Evolutionary conservation across 2,797 vertebrate species (phyloP), one percentile per base, ranked within the genome.

Genomic region (Nannoperca australis): DNA sequence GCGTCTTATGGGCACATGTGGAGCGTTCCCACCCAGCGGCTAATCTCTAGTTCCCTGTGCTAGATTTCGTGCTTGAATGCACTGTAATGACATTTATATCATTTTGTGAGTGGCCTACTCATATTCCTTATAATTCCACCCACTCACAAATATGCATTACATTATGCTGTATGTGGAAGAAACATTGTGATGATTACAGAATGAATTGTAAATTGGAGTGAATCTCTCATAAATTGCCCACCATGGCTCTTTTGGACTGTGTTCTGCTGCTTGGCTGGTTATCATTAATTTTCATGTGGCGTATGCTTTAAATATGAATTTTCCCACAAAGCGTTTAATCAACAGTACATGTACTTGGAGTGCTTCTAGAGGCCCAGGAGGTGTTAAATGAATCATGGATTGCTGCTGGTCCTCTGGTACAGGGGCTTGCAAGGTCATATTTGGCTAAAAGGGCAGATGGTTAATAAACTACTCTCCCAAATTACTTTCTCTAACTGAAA

Each of bases 51-150:
- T 81, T 93, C 90, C 92, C 84, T 90, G 85, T 86, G 87, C 92
- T 92, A 92, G 87, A 93, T 93, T 91, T 89, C 84, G 72, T 90
- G 94, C 93, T 92, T 92, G 85, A 93, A 89, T 92, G 94, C 90
- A 91, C 91, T 87, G 79, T 94, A 94, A 94, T 94, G 92, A 93
- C 91, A 93, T 93, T 94, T 91, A 90, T 92, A 92, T 93, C 82
- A 85, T 90, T 93, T 88, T 91, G 87, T 82, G 83, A 92, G 89
- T 85, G 75, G 85, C 82, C 84, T 84, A 82, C 88, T 92, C 87
- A 83, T 88, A 89, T 84, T 88, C 86, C 74, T 93, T 86, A 90
- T 88, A 91, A 91, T 91, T 92, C 91, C 88, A 74, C 85, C 85
- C 89, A 85, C 89, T 92, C 84, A 78, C 71, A 83, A 92, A 91